These are phyloP conservation scores for Caranx melampygus DNA, from an alignment of 2,113 vertebrate species.

Conservation along the genomic window DNA sequence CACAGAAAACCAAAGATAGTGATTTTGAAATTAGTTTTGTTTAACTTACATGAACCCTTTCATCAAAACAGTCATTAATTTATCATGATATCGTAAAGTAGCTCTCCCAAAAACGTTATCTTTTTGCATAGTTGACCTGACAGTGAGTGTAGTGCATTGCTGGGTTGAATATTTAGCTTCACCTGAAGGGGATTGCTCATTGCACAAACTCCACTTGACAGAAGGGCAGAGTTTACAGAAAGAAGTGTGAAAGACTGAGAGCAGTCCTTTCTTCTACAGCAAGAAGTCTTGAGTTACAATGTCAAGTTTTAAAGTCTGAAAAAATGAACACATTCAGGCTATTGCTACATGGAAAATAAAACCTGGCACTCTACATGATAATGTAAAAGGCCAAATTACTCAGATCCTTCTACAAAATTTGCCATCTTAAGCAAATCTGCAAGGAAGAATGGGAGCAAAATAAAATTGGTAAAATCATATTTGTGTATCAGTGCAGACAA, in stretches of 20 bases:
- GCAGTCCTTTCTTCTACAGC: too few species aligned
- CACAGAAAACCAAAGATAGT: background rate
- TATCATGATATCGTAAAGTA: background rate
- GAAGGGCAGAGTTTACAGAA: background rate
- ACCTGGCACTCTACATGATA: background rate
- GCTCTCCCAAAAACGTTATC: background rate
- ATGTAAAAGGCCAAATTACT: background rate
- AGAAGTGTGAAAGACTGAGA: background rate
- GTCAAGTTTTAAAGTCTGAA: background rate
- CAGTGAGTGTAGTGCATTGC: background rate
- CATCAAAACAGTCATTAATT: background rate
- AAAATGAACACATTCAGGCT: background rate
- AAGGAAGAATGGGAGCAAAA: background rate
- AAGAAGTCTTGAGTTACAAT: background rate
- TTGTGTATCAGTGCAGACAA: background rate
- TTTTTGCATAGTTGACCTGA: background rate
- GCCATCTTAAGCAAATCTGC: background rate
- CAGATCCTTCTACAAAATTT: background rate
- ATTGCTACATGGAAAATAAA: background rate
- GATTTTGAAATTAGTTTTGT: background rate
- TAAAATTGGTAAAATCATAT: slow-evolving; percentile 12
- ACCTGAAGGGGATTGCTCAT: too few species aligned
- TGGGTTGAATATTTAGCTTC: background rate
- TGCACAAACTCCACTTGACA: background rate
- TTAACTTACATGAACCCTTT: background rate